Evolutionary conservation across 2,888 invertebrate genomes (phyloP).

Genomic region (Agrochola circellaris): DNA sequence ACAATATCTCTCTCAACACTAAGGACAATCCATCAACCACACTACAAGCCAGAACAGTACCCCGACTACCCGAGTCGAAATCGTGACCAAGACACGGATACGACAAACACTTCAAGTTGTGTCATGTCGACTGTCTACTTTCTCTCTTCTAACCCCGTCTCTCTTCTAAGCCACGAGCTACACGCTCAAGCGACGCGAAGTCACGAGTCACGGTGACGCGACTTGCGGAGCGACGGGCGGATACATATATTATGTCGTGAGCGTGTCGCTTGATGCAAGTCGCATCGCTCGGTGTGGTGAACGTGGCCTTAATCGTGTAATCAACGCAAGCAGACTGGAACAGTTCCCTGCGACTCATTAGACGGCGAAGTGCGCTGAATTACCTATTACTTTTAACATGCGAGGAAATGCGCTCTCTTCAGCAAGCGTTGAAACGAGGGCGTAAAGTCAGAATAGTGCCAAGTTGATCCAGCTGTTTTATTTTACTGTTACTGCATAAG

Average conservation of each 20-base stretch:
- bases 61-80: neutral
- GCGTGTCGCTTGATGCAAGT: neutral
- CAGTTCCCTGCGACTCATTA: slow-evolving; percentile 54
- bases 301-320: slow-evolving; percentile 44
- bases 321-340: slow-evolving; percentile 41
- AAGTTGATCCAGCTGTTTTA: slow-evolving; percentile 23
- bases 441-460: slow-evolving; percentile 33
- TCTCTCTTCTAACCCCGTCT: too few species aligned
- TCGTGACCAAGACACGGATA: slow-evolving; percentile 18
- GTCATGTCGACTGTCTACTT: neutral
- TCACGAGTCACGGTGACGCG: neutral
- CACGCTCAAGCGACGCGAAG: neutral
- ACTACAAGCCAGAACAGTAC: neutral
- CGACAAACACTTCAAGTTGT: neutral
- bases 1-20: neutral
- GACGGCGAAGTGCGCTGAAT: slow-evolving; percentile 56
- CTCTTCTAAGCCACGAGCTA: neutral
- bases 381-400: slow-evolving; percentile 64
- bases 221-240: neutral
- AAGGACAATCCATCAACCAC: neutral
- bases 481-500: slow-evolving; percentile 23
- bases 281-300: neutral
- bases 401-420: slow-evolving; percentile 50
- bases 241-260: too few species aligned
- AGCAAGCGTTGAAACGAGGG: slow-evolving; percentile 23